A percentile compares a stretch with the other conserved stretches of the same genome.
Evolutionary conservation across 1,140 invertebrate genomes (phyloP).

Genomic region (Achroia grisella): DNA sequence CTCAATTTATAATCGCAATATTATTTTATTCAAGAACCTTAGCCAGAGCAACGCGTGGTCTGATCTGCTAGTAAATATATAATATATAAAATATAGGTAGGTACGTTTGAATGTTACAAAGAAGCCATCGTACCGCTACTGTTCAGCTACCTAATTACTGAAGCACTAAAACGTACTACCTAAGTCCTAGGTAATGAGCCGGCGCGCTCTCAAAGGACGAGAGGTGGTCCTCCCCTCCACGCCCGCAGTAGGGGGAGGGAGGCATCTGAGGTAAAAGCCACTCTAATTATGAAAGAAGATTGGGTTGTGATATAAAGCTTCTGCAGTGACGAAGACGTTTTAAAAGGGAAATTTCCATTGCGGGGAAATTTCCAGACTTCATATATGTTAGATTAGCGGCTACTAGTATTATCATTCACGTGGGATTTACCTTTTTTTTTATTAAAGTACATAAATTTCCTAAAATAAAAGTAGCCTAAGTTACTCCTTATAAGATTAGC

Average conservation of each 20-base stretch:
- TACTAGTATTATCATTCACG: too few species aligned
- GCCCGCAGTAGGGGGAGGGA: not conserved
- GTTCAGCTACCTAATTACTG: conserved; percentile 32
- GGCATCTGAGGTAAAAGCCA: conserved; percentile 17
- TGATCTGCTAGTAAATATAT: too few species aligned
- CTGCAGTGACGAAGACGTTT: not conserved
- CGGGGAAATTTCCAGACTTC: too few species aligned
- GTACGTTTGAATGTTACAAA: not conserved
- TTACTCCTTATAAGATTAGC: too few species aligned
- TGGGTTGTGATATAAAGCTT: conserved; percentile 8
- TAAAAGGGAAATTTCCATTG: not conserved
- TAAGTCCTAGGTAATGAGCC: conserved; percentile 48
- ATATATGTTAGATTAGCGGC: too few species aligned
- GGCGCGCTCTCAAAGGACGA: conserved; percentile 19
- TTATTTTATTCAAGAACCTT: too few species aligned
- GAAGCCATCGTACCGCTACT: not conserved
- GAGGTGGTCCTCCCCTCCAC: conserved; percentile 1
- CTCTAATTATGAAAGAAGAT: conserved; percentile 15
- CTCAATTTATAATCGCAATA: too few species aligned
- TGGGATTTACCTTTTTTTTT: too few species aligned
- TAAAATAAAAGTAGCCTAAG: too few species aligned
- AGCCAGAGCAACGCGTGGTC: too few species aligned
- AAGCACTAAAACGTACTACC: conserved; percentile 36
- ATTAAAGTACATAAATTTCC: too few species aligned
- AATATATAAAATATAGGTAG: too few species aligned